Conservation (phyloP, 53 echinoderm and acorn worm genomes). For the Apostichopus leukothele region DNA sequence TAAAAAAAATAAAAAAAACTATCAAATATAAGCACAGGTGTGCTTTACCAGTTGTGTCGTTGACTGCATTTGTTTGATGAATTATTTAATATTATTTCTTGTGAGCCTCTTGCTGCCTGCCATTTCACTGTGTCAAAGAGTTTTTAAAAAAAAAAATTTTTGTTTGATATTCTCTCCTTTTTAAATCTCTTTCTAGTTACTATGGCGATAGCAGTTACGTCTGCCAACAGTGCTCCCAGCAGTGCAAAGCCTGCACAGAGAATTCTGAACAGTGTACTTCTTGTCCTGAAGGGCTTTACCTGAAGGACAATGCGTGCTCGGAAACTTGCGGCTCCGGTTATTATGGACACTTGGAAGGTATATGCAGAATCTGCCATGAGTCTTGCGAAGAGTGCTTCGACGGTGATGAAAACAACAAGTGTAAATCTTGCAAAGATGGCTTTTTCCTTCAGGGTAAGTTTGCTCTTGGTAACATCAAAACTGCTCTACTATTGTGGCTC, state of each 20-base stretch:
- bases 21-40: too few relatives aligned
- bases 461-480: too few relatives aligned
- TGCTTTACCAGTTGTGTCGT: too few relatives aligned
- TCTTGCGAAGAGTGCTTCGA: constrained; percentile 81
- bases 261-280: constrained; percentile 57
- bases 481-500: too few relatives aligned
- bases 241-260: constrained; percentile 63
- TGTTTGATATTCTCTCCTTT: not conserved
- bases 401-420: constrained; percentile 59
- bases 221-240: constrained; percentile 69
- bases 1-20: too few relatives aligned
- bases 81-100: too few relatives aligned
- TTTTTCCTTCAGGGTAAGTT: constrained; percentile 74
- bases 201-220: constrained; percentile 42
- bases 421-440: constrained; percentile 65
- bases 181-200: constrained; percentile 51
- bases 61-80: too few relatives aligned
- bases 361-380: constrained; percentile 64
- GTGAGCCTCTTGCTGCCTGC: too few relatives aligned
- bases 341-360: constrained; percentile 67
- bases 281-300: constrained; percentile 63
- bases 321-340: constrained; percentile 60
- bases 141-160: too few relatives aligned
- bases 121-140: too few relatives aligned
- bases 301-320: constrained; percentile 58